Evolutionary conservation across 2,797 vertebrate genomes (phyloP).

Genomic region (Glyptemys insculpta): DNA sequence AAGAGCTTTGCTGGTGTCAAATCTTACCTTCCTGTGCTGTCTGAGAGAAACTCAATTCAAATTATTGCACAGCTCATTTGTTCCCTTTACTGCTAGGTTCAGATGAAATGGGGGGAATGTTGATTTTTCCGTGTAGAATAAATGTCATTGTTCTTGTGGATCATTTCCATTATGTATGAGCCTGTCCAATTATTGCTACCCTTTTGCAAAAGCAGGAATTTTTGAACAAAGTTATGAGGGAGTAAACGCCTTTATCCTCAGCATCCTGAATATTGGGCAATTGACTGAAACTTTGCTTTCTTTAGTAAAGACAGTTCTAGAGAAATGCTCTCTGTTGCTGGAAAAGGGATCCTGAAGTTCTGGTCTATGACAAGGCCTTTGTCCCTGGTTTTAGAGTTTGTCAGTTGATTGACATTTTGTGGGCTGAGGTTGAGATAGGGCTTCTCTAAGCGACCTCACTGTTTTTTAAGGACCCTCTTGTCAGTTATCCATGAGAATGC

Average conservation of each 20-base stretch:
- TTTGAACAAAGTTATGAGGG: neutral
- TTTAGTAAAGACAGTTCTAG: neutral
- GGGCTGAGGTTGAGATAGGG: neutral
- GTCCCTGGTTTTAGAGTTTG: neutral
- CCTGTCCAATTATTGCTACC: slow-evolving; percentile 25
- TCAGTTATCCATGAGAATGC: rapidly evolving
- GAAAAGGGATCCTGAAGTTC: neutral
- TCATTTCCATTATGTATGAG: slow-evolving; percentile 47
- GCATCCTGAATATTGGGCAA: slow-evolving; percentile 40
- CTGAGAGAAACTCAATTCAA: slow-evolving; percentile 73
- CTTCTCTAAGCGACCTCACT: neutral
- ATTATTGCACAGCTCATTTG: slow-evolving; percentile 74
- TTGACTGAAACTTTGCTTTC: neutral
- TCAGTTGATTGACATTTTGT: neutral
- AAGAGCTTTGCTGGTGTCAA: slow-evolving; percentile 68
- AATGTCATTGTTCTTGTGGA: slow-evolving; percentile 58
- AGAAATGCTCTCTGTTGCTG: neutral
- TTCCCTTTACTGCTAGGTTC: slow-evolving; percentile 26
- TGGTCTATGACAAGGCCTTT: neutral
- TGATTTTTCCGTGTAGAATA: slow-evolving; percentile 18
- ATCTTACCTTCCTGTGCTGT: slow-evolving; percentile 65
- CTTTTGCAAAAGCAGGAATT: slow-evolving; percentile 53
- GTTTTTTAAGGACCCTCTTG: neutral
- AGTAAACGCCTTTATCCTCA: slow-evolving; percentile 14
- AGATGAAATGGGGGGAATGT: slow-evolving; percentile 15